Evolutionary conservation across 2,888 invertebrate species (phyloP).

Genomic region (Ypsolopha scabrella): DNA sequence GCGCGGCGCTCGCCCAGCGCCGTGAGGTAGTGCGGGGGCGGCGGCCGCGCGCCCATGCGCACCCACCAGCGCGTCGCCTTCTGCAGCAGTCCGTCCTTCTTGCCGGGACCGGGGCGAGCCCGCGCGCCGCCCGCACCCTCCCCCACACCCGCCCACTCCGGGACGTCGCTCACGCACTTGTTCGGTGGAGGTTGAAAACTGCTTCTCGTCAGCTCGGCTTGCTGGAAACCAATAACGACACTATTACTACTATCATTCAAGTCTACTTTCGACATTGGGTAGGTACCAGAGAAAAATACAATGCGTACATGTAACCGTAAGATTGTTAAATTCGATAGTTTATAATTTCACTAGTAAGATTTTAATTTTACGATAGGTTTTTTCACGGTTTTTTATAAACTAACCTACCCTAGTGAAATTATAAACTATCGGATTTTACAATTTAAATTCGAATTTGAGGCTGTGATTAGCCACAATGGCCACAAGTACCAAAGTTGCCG

Average conservation of each 20-base stretch:
- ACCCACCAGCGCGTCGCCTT: slow-evolving; percentile 66
- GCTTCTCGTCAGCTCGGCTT: slow-evolving; percentile 76
- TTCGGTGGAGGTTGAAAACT: slow-evolving; percentile 76
- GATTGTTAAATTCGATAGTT: too few species aligned
- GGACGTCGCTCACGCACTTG: slow-evolving; percentile 77
- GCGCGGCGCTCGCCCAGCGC: slow-evolving; percentile 15
- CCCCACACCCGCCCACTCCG: slow-evolving; percentile 62
- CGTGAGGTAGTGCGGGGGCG: slow-evolving; percentile 24
- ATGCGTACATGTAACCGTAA: too few species aligned
- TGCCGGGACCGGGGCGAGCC: slow-evolving; percentile 26
- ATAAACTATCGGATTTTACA: too few species aligned
- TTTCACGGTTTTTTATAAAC: too few species aligned
- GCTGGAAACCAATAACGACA: slow-evolving; percentile 41
- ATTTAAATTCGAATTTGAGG: too few species aligned
- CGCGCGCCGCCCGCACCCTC: slow-evolving; percentile 20
- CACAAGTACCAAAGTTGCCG: too few species aligned
- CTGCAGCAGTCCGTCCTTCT: slow-evolving; percentile 66
- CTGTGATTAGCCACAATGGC: too few species aligned
- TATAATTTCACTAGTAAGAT: too few species aligned
- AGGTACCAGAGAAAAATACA: too few species aligned
- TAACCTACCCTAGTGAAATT: too few species aligned
- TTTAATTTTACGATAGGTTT: too few species aligned
- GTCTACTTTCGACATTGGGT: neutral
- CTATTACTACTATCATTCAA: neutral
- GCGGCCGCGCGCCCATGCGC: slow-evolving; percentile 55